These are phyloP conservation scores for Coleophora deauratella DNA, from an alignment of 2,888 invertebrate species.

Conservation along the genomic window DNA sequence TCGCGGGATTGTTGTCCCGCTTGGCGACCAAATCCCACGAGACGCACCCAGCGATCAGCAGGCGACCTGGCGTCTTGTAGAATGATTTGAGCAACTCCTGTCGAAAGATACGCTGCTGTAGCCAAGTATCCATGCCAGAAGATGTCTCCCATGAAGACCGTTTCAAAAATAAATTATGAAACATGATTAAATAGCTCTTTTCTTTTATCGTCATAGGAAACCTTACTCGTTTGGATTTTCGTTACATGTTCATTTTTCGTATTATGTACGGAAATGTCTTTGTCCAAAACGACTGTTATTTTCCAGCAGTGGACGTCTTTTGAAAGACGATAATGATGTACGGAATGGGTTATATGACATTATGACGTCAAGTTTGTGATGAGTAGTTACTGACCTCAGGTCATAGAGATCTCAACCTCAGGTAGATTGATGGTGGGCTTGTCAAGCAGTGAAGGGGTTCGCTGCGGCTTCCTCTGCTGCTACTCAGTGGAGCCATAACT, in stretches of 20 bases:
- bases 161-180: background rate
- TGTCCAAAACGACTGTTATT: too few relatives aligned
- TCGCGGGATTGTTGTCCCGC: constrained; percentile 82
- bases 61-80: constrained; percentile 80
- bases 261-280: too few relatives aligned
- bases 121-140: background rate
- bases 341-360: too few relatives aligned
- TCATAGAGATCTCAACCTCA: too few relatives aligned
- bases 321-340: too few relatives aligned
- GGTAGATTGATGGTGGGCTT: constrained; percentile 79
- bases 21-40: constrained; percentile 94
- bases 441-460: constrained; percentile 69
- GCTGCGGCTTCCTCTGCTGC: constrained; percentile 30
- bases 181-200: background rate
- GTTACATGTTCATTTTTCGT: background rate
- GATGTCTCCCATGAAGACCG: background rate
- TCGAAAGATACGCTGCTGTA: constrained; percentile 1
- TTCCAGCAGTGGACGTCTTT: too few relatives aligned
- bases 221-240: background rate
- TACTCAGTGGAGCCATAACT: constrained; percentile 38
- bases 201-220: background rate
- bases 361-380: too few relatives aligned
- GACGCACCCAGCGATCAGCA: constrained; percentile 88
- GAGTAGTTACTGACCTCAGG: too few relatives aligned
- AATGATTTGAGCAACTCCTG: constrained; percentile 76